Percentiles rank a stretch among this genome's conserved stretches.
Evolutionary conservation across 2,113 vertebrate species (phyloP).

Genomic region (Elaphurus davidianus): DNA sequence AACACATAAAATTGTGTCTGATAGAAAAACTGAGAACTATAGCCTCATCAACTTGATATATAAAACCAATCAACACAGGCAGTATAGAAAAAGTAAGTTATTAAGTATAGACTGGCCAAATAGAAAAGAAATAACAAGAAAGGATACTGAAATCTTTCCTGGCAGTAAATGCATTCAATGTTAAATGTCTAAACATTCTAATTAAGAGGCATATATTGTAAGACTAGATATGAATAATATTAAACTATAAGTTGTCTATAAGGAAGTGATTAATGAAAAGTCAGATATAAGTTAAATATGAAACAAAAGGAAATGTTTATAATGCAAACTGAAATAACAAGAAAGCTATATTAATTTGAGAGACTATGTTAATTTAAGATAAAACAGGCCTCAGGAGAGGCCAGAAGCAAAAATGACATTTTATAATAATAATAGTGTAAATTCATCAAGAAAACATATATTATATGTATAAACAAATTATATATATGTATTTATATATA

Average conservation of each 20-base stretch:
- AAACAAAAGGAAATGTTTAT: background rate
- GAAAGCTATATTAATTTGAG: background rate
- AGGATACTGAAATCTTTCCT: background rate
- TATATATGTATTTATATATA: no score
- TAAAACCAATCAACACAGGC: background rate
- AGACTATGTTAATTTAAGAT: background rate
- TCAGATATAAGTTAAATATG: background rate
- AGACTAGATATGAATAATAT: background rate
- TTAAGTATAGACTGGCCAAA: background rate
- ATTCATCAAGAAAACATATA: background rate
- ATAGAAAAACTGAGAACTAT: background rate
- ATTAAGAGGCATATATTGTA: background rate
- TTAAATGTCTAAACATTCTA: background rate
- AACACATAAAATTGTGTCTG: background rate
- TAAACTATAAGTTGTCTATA: background rate
- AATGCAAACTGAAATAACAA: background rate
- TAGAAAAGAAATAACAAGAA: background rate
- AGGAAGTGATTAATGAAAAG: background rate
- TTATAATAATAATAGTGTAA: background rate
- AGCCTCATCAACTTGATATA: background rate
- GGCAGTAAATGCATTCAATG: background rate
- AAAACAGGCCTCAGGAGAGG: background rate
- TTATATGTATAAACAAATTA: background rate
- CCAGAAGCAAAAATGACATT: background rate
- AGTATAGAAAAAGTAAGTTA: background rate